Evolutionary conservation across 2,888 invertebrate genomes (phyloP), one percentile per base, ranked within the genome.

Genomic region (Kuschelorhynchus macadamiae): DNA sequence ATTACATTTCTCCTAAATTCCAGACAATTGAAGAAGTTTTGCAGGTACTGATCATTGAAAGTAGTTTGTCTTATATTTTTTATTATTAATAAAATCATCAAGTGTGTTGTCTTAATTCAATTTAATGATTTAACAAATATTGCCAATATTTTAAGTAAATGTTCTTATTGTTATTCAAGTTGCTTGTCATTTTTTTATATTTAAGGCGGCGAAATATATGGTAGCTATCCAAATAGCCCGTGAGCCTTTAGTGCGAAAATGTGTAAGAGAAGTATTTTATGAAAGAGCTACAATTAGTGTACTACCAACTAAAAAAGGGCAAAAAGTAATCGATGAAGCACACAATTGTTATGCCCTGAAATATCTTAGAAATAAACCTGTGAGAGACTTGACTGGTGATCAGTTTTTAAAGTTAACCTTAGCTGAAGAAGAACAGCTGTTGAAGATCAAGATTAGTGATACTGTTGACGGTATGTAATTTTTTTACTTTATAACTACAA

Each of bases 271-370:
- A 82, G 91, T 92, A 44, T 93, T 94, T 81, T 92, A 93, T 77
- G 97, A 97, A 81, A 87, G 96, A 9, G 97, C 96, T 2, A 94
- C 93, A 72, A 81, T 99, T 65, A 87, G 87, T 67, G 91, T 94
- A 0, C 73, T 83, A 0, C 97, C 98, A 0, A 98, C 98, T 0
- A 93, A 93, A 79, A 92, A 93, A 73, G 99, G 99, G 0, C 80
- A 92, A 33, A 97, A 97, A 84, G 94, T 96, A 78, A 96, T 99
- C 71, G 99, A 99, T 81, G 98, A 99, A 84, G 91, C 92, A 73
- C 97, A 99, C 82, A 88, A 92, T 0, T 92, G 94, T 75, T 96
- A 89, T 80, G 86, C 86, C 9, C 25, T 71, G 42, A 71, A 71
- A 18, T 71, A 71, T 44, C 2, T 71, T 8, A 69, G 67, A 46